Evolutionary conservation across 2,797 vertebrate species (phyloP), one percentile per base, ranked within the genome.

Genomic region (Harpia harpyja): DNA sequence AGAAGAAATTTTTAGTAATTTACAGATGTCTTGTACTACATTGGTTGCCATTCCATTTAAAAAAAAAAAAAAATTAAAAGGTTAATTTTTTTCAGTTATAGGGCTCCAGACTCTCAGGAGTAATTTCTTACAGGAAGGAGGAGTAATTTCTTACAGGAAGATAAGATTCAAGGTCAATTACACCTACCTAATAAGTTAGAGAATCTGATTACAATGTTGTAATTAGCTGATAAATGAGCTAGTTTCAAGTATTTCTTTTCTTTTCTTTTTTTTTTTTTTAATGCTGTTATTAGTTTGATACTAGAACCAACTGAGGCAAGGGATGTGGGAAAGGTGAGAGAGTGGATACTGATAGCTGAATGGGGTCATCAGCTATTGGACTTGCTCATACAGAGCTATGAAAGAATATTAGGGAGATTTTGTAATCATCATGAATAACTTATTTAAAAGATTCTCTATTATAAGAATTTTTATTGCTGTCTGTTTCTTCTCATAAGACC

Each of bases 381-480:
- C 41, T 84, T 83, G 37, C 27, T 78, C 6, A 84, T n/a, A 37
- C 25, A 49, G 27, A 65, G 10, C 13, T 68, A 12, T 22, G 9
- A 88, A 57, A 30, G 30, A 78, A 28, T 28, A 54, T 67, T 79
- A 33, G 22, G 25, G 43, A 79, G 44, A 48, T 75, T 90, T 90
- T 74, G 60, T 70, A 57, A 70, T 69, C 63, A 6, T 73, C 17
- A 4, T 91, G 28, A 61, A 63, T 83, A 69, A 73, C 13, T 94
- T 77, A 43, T 51, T 81, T 95, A 72, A 89, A 82, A 84, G 20
- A 32, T 85, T 67, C 61, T 81, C 16, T 59, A 11, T 74, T 75
- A 37, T 48, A 65, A 95, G 74, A 86, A 84, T 90, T 92, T 86
- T 91, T 63, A 59, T 59, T 93, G 69, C 72, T 86, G 39, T 85